These are phyloP conservation scores for Erythrolamprus reginae DNA, from an alignment of 2,113 vertebrate species.

Conservation along the genomic window DNA sequence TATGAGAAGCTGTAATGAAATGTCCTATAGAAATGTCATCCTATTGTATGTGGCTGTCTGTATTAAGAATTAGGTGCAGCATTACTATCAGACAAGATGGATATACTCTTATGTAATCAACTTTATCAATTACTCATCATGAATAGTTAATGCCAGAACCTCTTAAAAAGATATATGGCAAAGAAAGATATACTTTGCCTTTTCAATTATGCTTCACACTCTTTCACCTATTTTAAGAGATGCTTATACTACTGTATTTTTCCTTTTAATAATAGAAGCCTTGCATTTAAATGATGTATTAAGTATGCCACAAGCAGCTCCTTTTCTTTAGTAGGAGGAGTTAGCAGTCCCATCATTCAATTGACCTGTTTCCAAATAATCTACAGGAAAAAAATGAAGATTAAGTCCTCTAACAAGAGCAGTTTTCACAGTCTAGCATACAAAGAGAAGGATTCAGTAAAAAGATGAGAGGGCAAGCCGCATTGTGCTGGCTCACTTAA, in stretches of 20 bases:
- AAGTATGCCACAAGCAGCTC: slow-evolving; percentile 67
- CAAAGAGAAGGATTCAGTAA: slow-evolving; percentile 81
- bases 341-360: slow-evolving; percentile 80
- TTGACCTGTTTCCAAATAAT: slow-evolving; percentile 96
- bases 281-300: slow-evolving; percentile 74
- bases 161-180: slow-evolving; percentile 48
- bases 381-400: slow-evolving; percentile 79
- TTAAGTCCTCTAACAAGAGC: slow-evolving; percentile 87
- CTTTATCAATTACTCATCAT: slow-evolving; percentile 56
- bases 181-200: slow-evolving; percentile 64
- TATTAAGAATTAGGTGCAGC: slow-evolving; percentile 64
- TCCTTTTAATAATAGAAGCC: slow-evolving; percentile 59
- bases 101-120: slow-evolving; percentile 56
- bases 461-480: slow-evolving; percentile 85
- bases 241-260: slow-evolving; percentile 63
- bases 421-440: slow-evolving; percentile 83
- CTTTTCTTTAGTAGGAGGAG: slow-evolving; percentile 76
- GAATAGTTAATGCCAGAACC: slow-evolving; percentile 48
- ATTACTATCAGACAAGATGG: slow-evolving; percentile 48
- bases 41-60: slow-evolving; percentile 51
- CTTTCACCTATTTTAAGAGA: slow-evolving; percentile 39
- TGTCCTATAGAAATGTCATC: slow-evolving; percentile 64
- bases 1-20: slow-evolving; percentile 63
- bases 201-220: slow-evolving; percentile 53
- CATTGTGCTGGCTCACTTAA: slow-evolving; percentile 90